Conservation (phyloP, 2,888 invertebrate species). For the Cephus pygmeus region DNA sequence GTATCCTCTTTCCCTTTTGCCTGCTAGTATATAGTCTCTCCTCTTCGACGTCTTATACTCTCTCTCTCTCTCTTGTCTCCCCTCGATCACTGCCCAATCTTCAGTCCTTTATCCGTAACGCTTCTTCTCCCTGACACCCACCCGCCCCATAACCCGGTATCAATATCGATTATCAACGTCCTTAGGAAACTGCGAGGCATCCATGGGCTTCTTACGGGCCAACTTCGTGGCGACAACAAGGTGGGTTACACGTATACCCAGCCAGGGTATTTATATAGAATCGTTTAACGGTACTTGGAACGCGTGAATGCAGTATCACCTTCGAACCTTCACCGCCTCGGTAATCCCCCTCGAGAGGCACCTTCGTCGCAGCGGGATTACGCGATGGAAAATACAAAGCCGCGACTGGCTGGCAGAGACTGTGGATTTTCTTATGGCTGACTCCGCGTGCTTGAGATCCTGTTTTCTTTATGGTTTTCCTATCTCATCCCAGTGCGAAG, state of each 20-base stretch:
- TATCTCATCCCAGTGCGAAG: background rate
- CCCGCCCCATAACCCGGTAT: background rate
- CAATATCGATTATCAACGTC: background rate
- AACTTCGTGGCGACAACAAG: background rate
- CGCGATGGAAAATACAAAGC: background rate
- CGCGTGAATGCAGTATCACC: constrained; percentile 38
- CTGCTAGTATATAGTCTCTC: constrained; percentile 6
- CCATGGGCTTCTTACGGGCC: background rate
- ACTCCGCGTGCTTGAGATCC: background rate
- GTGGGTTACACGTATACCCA: background rate
- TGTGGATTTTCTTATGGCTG: background rate
- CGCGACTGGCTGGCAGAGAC: background rate
- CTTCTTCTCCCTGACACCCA: background rate
- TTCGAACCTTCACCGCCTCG: background rate
- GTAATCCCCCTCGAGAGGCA: background rate
- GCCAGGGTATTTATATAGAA: background rate
- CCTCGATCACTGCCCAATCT: constrained; percentile 51
- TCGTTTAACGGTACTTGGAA: constrained; percentile 43
- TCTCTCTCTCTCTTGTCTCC: constrained; percentile 16
- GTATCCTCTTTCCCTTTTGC: constrained; percentile 41
- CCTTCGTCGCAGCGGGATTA: background rate
- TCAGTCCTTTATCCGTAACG: constrained; percentile 39
- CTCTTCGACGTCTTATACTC: background rate
- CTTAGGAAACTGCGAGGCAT: background rate
- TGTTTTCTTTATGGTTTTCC: background rate